Evolutionary conservation across 2,113 vertebrate species (phyloP).

Genomic region (Neodontobutis hainanensis): DNA sequence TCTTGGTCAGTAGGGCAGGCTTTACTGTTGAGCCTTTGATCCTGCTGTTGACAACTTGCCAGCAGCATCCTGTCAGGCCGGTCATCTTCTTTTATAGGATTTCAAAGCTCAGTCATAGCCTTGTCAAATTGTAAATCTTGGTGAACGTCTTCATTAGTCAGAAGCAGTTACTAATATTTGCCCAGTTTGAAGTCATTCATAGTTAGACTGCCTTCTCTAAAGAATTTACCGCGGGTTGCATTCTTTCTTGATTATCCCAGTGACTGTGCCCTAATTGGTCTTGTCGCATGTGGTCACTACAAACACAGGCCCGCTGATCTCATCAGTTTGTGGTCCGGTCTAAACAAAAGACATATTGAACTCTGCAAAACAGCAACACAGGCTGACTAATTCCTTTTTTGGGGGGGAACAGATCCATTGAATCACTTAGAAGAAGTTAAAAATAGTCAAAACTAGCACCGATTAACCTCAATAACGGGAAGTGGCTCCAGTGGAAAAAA

Average conservation of each 20-base stretch:
- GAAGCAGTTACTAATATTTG: background rate
- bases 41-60: conserved; percentile 13
- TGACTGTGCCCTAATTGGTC: conserved; percentile 2
- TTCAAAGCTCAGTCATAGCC: conserved; percentile 47
- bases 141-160: conserved; percentile 20
- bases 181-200: conserved; percentile 5
- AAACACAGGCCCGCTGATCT: conserved; percentile 57
- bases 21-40: conserved; percentile 49
- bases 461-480: conserved; percentile 8
- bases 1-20: conserved; percentile 10
- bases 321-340: conserved; percentile 44
- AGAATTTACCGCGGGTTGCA: background rate
- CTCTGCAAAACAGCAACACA: conserved; percentile 43
- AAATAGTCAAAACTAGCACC: conserved; percentile 6
- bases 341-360: conserved; percentile 61
- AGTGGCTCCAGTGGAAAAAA: conserved; percentile 3
- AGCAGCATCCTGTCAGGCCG: conserved; percentile 12
- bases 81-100: conserved; percentile 47
- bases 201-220: background rate
- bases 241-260: too few relatives aligned
- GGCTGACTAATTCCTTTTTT: conserved; percentile 5
- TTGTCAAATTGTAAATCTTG: conserved; percentile 24
- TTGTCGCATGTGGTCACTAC: conserved; percentile 28
- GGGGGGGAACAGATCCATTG: background rate
- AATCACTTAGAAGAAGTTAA: background rate